Evolutionary conservation across 2,797 vertebrate genomes (phyloP), one percentile per base, ranked within the genome.

Genomic region (Molossus alvarezi): DNA sequence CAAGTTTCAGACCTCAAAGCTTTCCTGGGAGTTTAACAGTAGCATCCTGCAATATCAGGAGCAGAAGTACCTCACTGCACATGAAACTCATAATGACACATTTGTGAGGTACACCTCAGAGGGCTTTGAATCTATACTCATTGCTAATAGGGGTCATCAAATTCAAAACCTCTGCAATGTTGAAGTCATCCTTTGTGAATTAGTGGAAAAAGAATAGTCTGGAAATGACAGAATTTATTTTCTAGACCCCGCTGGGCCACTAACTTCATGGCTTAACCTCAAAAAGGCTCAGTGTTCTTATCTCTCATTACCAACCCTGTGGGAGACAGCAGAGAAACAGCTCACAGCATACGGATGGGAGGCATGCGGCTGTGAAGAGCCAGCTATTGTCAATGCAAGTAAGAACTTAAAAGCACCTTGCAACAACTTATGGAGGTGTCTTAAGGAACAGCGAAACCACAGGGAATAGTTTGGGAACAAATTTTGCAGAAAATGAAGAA

Each of bases 1-100:
- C 33, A 84, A 76, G 79, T 86, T 94, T 92, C 41, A 81, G 60
- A 83, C 37, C 75, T 88, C 58, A 95, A 87, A 91, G 86, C 67
- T 77, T 94, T 96, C 80, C 90, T 92, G 37, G 51, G 77, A 60
- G 57, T 88, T 6, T 90, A 94, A 82, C 5, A 88, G 86, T 25
- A 58, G 57, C 14, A 86, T 29, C n/a, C 13, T 86, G 48, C 51
- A 90, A 92, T 72, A 72, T 67, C 58, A 80, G 51, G 41, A 82
- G 55, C 9, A 48, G 17, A 33, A 84, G 18, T n/a, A n/a, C 37
- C 57, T 94, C 57, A 33, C 87, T 96, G 71, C 77, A 58, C 0
- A 53, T 27, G 14, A 79, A 86, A 95, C 33, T n/a, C 29, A 8
- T 45, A 94, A 83, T 45, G 85, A 45, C 9, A 3, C 8, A n/a